Conservation (phyloP, 2,113 vertebrate species). For the Rhynchomys soricoides region DNA sequence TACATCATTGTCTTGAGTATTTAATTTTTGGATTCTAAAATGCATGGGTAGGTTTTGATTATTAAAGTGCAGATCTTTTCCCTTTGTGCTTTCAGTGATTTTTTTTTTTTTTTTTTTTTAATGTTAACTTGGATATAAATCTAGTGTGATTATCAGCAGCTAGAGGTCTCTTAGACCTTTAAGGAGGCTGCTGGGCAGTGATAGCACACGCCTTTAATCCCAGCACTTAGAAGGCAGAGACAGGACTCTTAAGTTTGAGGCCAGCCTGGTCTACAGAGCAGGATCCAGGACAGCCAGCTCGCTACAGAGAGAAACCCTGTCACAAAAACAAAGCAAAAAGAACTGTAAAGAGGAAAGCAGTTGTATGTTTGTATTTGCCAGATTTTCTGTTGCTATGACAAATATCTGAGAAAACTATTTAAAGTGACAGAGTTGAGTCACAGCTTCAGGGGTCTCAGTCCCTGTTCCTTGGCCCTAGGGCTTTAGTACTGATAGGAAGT, state of each 20-base stretch:
- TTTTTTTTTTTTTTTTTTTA: neutral
- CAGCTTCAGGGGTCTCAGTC: neutral
- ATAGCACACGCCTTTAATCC: neutral
- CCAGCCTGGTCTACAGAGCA: neutral
- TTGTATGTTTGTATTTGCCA: neutral
- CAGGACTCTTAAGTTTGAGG: neutral
- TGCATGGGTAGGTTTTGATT: conserved; percentile 45
- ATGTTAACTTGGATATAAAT: neutral
- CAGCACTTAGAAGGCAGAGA: neutral
- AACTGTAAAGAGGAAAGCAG: neutral
- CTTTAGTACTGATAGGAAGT: neutral
- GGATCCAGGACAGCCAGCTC: neutral
- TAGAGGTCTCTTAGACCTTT: neutral
- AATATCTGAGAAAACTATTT: neutral
- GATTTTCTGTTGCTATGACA: neutral
- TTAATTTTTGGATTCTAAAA: conserved; percentile 60
- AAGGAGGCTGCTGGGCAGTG: neutral
- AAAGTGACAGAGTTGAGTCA: neutral
- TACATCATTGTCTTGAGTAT: conserved; percentile 23
- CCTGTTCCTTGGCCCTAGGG: neutral
- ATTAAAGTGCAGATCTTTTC: neutral
- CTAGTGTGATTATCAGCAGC: neutral
- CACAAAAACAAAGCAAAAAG: neutral
- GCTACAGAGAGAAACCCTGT: neutral
- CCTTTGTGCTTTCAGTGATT: neutral